Evolutionary conservation across 92 coral and sea anemone species (phyloP).

Genomic region (Isaurus tuberculatus): DNA sequence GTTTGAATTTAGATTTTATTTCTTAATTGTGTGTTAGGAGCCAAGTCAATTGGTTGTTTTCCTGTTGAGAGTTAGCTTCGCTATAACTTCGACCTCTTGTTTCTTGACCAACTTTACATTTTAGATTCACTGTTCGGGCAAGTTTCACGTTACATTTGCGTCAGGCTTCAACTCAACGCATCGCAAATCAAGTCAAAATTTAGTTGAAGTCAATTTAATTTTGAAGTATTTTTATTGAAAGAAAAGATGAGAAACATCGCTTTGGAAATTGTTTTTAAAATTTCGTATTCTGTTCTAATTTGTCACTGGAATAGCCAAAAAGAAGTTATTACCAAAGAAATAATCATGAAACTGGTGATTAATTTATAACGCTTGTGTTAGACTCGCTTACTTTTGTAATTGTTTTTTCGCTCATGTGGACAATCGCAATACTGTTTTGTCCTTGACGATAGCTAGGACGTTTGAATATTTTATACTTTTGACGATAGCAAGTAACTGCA

Average conservation of each 20-base stretch:
- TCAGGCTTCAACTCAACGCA: conserved; percentile 2
- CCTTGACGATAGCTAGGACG: conserved; percentile 60
- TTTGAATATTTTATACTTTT: conserved; percentile 95
- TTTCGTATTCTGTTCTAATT: conserved; percentile 34
- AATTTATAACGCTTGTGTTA: conserved; percentile 22
- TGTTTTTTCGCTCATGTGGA: conserved; percentile 44
- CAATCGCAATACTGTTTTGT: conserved; percentile 38
- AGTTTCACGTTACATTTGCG: conserved; percentile 29
- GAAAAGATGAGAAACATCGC: conserved; percentile 40
- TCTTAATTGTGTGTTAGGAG: conserved; percentile 34
- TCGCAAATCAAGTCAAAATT: conserved; percentile 52
- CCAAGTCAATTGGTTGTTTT: conserved; percentile 38
- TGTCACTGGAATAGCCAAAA: conserved; percentile 36
- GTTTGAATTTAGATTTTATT: conserved; percentile 29
- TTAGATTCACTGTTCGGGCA: conserved; percentile 6
- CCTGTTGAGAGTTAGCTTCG: conserved; percentile 23
- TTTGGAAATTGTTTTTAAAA: conserved; percentile 15
- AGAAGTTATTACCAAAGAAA: conserved; percentile 27
- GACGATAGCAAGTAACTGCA: conserved; percentile 97
- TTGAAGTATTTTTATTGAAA: conserved; percentile 46
- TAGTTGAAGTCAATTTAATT: conserved; percentile 46
- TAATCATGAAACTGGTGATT: conserved; percentile 38
- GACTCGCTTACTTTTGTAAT: conserved; percentile 28
- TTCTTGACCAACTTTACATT: neutral
- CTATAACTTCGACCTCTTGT: neutral